Evolutionary conservation across 2,797 vertebrate genomes (phyloP), one percentile per base, ranked within the genome.

Genomic region (Heteromormyrus szaboi): DNA sequence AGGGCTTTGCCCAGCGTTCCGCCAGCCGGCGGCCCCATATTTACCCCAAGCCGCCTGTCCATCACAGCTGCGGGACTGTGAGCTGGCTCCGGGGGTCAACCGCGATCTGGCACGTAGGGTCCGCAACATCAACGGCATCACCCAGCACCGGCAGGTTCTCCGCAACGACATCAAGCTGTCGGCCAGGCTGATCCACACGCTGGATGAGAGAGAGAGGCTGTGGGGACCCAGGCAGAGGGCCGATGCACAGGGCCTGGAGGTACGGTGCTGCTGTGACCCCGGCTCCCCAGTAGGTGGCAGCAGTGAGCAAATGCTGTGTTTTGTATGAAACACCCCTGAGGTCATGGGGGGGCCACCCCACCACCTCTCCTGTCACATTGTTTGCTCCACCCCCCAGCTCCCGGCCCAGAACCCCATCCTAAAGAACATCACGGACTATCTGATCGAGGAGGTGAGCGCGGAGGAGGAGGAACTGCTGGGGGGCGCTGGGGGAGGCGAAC

Each of bases 371-470:
- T 11, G 62, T 33, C 9, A 68, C 9, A 25, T 33, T 33, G 25
- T 14, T 6, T 22, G 7, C 44, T 41, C 12, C 50, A 7, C 51
- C 5, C 5, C 25, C 25, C 48, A 97, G 93, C 88, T 97, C 86
- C 94, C 95, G 0, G 96, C 96, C 0, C 97, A 97, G 93, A 99
- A 99, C 91, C 98, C 98, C 41, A 97, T 98, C 91, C 89, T 98
- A 87, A 98, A 97, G 94, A 98, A 98, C 87, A 99, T 99, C 94
- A 98, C 98, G 0, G 98, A 99, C 92, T 99, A 99, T 93, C 95
- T 99, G 88, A 99, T 98, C 0, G 98, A 99, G 92, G 98, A 99
- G 92, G 98, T 99, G 91, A 99, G 96, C 0, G 98, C 98, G 0
- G 98, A 98, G 92, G 98, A 98, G 92, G 98, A 98, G 92, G 97